Evolutionary conservation across 2,113 vertebrate genomes (phyloP).

Genomic region (Brachyistius frenatus): DNA sequence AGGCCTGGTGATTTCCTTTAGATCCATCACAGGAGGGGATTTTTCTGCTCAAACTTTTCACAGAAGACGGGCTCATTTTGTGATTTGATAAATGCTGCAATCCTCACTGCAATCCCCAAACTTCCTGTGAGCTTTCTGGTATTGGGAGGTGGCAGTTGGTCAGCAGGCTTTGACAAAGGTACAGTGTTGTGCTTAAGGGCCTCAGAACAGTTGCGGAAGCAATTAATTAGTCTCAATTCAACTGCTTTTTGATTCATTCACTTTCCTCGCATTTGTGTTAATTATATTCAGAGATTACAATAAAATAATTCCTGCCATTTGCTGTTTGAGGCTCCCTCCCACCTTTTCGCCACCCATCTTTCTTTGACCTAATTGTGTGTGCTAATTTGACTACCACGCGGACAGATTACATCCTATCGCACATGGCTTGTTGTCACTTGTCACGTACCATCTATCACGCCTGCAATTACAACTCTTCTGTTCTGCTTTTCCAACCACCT

Average conservation of each 20-base stretch:
- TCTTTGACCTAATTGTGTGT: slow-evolving; percentile 64
- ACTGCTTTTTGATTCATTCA: neutral
- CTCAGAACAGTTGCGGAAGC: neutral
- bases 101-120: slow-evolving; percentile 6
- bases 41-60: slow-evolving; percentile 20
- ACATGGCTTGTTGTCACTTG: slow-evolving; percentile 61
- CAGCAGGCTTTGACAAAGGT: neutral
- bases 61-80: slow-evolving; percentile 31
- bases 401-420: slow-evolving; percentile 52
- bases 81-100: slow-evolving; percentile 42
- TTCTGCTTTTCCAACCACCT: slow-evolving; percentile 23
- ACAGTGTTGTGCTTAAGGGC: slow-evolving; percentile 31
- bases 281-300: neutral
- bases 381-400: slow-evolving; percentile 62
- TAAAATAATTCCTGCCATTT: neutral
- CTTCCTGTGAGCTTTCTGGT: slow-evolving; percentile 46
- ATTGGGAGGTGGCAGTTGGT: slow-evolving; percentile 25
- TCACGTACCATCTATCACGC: slow-evolving; percentile 66
- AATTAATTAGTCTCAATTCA: slow-evolving; percentile 7
- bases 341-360: slow-evolving; percentile 9
- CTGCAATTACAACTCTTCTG: slow-evolving; percentile 68
- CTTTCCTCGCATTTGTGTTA: slow-evolving; percentile 13
- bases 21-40: slow-evolving; percentile 38
- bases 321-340: neutral
- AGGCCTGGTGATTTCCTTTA: slow-evolving; percentile 55